These are phyloP conservation scores for Cepaea nemoralis DNA, from an alignment of 1,140 invertebrate species.

Conservation along the genomic window DNA sequence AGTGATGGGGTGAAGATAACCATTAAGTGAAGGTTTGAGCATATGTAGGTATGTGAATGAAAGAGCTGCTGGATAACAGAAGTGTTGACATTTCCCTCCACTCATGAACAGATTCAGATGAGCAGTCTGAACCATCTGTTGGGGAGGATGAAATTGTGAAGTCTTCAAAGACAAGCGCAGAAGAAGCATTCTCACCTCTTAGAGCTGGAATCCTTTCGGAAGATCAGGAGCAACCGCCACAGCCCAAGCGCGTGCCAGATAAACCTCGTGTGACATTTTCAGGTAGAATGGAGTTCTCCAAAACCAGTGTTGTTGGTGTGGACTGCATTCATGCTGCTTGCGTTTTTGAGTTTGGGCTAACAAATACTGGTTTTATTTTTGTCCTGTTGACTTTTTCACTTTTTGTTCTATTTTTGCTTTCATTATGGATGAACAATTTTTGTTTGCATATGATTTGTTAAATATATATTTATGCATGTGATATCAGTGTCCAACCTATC, in stretches of 20 bases:
- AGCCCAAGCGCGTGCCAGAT: not conserved
- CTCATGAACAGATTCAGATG: conserved; percentile 41
- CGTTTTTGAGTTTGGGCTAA: no score
- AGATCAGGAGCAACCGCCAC: not conserved
- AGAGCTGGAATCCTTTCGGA: conserved; percentile 15
- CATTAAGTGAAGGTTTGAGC: no score
- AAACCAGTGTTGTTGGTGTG: no score
- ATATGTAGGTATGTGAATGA: not conserved
- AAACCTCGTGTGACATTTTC: conserved; percentile 29
- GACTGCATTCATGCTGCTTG: no score
- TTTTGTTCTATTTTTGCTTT: no score
- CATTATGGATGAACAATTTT: not conserved
- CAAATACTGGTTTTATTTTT: no score
- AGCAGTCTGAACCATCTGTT: conserved; percentile 25
- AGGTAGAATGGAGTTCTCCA: not conserved
- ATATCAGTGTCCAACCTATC: not conserved
- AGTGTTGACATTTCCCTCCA: not conserved
- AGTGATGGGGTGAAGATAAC: no score
- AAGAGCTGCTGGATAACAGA: not conserved
- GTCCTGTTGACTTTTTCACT: no score
- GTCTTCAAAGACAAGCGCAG: conserved; percentile 36
- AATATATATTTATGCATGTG: no score
- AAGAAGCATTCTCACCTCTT: conserved; percentile 26
- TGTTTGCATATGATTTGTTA: not conserved
- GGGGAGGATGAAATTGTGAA: conserved; percentile 43